phyloP scores from a whole-genome alignment of 2,113 vertebrate genomes.

The Eulemur rufifrons region DNA sequence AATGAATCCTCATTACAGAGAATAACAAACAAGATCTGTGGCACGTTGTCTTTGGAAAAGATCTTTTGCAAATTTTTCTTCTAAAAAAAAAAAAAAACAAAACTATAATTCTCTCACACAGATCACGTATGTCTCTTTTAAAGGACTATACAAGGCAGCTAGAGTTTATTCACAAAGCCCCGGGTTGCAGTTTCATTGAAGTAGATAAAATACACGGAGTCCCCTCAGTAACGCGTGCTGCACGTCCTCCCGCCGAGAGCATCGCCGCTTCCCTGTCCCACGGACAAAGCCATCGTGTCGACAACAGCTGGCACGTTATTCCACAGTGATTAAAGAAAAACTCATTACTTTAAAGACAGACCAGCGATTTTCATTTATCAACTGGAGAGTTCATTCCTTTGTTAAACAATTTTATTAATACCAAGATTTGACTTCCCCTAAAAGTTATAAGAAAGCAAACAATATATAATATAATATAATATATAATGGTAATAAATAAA shows the following conservation, averaged over 20 bases:
- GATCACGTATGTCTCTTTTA: conserved; percentile 83
- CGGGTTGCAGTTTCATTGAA: conserved; percentile 71
- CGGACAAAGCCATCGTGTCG: neutral
- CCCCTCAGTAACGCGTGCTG: conserved; percentile 12
- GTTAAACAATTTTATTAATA: conserved; percentile 64
- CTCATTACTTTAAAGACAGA: conserved; percentile 45
- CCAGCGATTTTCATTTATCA: conserved; percentile 51
- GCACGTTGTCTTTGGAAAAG: conserved; percentile 82
- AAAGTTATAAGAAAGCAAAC: conserved; percentile 57
- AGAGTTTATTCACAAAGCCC: conserved; percentile 82
- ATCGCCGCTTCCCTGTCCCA: neutral
- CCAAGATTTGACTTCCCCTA: conserved; percentile 64
- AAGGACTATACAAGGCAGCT: conserved; percentile 85
- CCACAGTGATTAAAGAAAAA: neutral
- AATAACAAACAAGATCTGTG: conserved; percentile 79
- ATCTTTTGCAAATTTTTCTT: conserved; percentile 71
- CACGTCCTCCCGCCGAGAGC: conserved; percentile 63
- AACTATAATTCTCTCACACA: conserved; percentile 70
- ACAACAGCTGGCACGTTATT: neutral
- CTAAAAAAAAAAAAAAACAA: conserved; percentile 67
- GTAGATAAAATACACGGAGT: conserved; percentile 66
- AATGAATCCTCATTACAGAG: conserved; percentile 77
- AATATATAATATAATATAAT: conserved; percentile 75
- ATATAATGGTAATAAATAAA: conserved; percentile 81
- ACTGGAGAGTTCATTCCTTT: conserved; percentile 48